These are phyloP conservation scores for Cladorhizidae sp. DNA, from an alignment of 37 sponge, comb jelly and placozoan species.

Conservation along the genomic window DNA sequence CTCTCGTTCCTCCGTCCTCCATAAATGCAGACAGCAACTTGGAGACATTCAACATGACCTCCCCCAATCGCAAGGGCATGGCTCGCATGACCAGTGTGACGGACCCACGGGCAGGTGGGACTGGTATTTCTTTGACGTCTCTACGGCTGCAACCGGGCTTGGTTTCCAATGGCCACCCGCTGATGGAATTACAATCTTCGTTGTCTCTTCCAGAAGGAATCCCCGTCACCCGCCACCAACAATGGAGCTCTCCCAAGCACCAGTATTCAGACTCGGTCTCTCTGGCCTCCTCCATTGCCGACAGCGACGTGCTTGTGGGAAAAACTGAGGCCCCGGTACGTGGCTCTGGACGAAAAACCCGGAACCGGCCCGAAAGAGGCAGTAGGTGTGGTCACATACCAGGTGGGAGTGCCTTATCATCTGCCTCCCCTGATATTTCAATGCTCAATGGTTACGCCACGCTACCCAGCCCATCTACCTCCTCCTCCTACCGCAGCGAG, in stretches of 20 bases:
- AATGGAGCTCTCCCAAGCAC: neutral
- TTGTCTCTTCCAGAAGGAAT: neutral
- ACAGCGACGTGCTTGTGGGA: neutral
- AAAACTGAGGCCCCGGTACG: neutral
- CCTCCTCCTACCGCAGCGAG: no score
- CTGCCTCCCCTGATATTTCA: neutral
- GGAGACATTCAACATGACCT: neutral
- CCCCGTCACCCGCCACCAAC: neutral
- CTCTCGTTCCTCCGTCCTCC: neutral
- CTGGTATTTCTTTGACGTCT: neutral
- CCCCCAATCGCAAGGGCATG: neutral
- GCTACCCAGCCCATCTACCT: neutral
- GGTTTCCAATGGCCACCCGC: neutral
- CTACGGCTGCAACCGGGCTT: neutral
- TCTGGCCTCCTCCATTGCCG: neutral
- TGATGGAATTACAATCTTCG: neutral
- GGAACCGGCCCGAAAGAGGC: conserved; percentile 37
- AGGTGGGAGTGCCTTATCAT: neutral
- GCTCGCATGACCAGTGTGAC: neutral
- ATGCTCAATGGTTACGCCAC: conserved; percentile 14
- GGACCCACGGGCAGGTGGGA: neutral
- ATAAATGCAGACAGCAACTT: neutral
- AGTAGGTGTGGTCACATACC: neutral
- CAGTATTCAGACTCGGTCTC: neutral
- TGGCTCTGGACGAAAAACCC: conserved; percentile 25